Evolutionary conservation across 2,797 vertebrate species (phyloP), one percentile per base, ranked within the genome.

Genomic region (Xenopus petersii): DNA sequence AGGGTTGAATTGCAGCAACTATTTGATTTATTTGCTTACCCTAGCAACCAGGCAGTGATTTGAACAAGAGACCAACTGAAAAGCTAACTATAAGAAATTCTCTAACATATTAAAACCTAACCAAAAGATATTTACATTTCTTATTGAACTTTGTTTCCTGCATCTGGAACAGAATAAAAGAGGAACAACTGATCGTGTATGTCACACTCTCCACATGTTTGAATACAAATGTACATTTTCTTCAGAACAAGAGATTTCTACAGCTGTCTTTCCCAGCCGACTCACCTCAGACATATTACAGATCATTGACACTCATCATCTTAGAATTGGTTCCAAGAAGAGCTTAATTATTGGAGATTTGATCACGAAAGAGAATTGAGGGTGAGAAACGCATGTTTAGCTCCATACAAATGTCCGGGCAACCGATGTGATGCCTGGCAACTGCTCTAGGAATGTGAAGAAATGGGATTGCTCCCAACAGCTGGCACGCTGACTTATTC

Each of bases 401-500:
- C 51, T 68, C 13, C 60, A 49, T 63, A 30, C 54, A 33, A 63
- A 36, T 30, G 12, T 17, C 42, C 17, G 30, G 47, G 55, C 30
- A 48, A n/a, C 21, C 5, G n/a, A 42, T 42, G 55, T 47, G 13
- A 66, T 54, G 56, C 54, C 61, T 67, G 69, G 68, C 75, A 62
- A 58, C 62, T 15, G 54, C 62, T 10, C 10, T 1, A 33, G 61
- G 7, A 65, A 51, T 17, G 30, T 33, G 24, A 42, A 46, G 56
- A 54, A 67, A 61, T 77, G 30, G 69, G 48, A 71, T 58, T 36
- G 9, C 33, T 10, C 55, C 64, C 75, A 48, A 58, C 69, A 72
- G 75, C 63, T 67, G 68, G 55, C 63, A 21, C 4, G 1, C 16
- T 36, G 56, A 77, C 26, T 67, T 67, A 67, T 62, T 77, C 58